Conservation (phyloP, 2,797 vertebrate species). For the Lophius americanus region DNA sequence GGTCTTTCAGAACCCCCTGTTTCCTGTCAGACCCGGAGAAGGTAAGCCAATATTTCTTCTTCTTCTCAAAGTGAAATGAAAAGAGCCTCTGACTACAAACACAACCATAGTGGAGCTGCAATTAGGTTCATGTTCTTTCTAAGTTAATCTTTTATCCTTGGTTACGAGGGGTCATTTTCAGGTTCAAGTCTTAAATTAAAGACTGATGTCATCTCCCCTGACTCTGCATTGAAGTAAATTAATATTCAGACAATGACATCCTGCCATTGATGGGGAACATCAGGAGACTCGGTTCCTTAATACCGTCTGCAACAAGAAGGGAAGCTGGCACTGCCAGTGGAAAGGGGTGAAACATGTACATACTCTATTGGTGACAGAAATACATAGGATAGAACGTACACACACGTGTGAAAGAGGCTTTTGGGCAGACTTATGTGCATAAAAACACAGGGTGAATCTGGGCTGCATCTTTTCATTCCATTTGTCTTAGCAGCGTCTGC, state of each 20-base stretch:
- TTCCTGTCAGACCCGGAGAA: too few species aligned
- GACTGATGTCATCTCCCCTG: not conserved
- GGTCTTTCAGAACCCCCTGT: too few species aligned
- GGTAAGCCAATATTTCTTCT: too few species aligned
- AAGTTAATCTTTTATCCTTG: not conserved
- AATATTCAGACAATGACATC: constrained; percentile 16
- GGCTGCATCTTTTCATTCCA: constrained; percentile 25
- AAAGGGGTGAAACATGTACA: not conserved
- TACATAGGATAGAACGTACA: not conserved
- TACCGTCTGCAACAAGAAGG: not conserved
- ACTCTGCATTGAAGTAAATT: constrained; percentile 6
- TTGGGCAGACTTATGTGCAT: constrained; percentile 2
- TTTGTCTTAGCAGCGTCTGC: constrained; percentile 24
- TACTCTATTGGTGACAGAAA: not conserved
- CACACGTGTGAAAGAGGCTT: not conserved
- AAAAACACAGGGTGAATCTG: constrained; percentile 16
- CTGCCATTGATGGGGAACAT: not conserved
- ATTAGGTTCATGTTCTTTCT: not conserved
- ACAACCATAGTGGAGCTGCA: not conserved
- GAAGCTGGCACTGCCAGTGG: not conserved
- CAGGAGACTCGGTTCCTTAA: constrained; percentile 4
- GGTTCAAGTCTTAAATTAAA: not conserved
- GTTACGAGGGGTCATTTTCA: not conserved
- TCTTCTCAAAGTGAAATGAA: too few species aligned
- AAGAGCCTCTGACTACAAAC: too few species aligned